These are phyloP conservation scores for Cassiopea andromeda DNA, from an alignment of 30 jellyfish, hydroid and myxozoan species.

Conservation along the genomic window DNA sequence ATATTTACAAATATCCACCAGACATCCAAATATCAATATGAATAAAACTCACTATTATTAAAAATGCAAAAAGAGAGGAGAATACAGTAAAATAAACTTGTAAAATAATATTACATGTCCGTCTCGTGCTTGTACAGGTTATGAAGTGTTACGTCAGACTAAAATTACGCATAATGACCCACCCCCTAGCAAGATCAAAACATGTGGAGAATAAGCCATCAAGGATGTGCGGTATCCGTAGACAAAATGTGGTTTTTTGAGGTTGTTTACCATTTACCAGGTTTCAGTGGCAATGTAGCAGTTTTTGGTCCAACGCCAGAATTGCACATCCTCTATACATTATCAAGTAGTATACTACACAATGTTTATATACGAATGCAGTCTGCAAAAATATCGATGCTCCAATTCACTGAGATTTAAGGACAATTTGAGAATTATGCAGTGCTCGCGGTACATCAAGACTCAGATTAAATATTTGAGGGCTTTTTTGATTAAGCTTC, in stretches of 20 bases:
- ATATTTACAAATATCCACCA: no score
- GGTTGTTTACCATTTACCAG: neutral
- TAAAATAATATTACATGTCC: neutral
- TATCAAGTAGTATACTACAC: no score
- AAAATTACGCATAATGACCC: neutral
- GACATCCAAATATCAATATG: no score
- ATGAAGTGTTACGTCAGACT: neutral
- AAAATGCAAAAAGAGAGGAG: neutral
- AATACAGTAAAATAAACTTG: neutral
- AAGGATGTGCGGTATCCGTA: conserved; percentile 12
- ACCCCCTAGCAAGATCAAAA: neutral
- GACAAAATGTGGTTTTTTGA: neutral
- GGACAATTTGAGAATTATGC: no score
- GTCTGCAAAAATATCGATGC: no score
- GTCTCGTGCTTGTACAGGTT: neutral
- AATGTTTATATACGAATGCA: no score
- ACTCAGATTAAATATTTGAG: no score
- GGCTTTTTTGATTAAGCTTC: no score
- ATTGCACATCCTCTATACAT: no score
- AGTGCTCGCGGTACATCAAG: no score
- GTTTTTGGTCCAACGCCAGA: neutral
- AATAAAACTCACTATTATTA: neutral
- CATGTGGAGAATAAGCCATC: neutral
- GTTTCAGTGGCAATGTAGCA: neutral
- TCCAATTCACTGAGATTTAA: no score